phyloP scores from a whole-genome alignment of 2,797 vertebrate genomes.

The Molossus alvarezi region DNA sequence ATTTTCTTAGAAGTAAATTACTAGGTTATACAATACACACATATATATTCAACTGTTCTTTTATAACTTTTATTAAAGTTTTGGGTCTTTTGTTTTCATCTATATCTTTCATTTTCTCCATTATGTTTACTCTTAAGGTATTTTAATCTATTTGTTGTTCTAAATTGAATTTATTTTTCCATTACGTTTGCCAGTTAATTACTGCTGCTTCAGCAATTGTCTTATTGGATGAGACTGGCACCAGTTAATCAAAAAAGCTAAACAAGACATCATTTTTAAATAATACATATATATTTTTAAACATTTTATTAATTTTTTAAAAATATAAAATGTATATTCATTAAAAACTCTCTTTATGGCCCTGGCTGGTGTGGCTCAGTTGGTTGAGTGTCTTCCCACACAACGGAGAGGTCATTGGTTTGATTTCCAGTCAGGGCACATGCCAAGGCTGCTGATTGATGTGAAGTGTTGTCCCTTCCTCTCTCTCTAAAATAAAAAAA shows the following conservation, averaged over 20 bases:
- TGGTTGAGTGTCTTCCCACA: too few species aligned
- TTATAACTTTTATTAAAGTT: not conserved
- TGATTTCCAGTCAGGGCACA: too few species aligned
- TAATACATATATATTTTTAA: constrained; percentile 11
- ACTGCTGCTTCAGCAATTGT: not conserved
- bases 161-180: constrained; percentile 24
- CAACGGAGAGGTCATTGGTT: too few species aligned
- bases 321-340: not conserved
- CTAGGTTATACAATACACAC: not conserved
- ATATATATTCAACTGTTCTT: not conserved
- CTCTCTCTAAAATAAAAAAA: too few species aligned
- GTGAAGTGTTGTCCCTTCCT: too few species aligned
- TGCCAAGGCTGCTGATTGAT: too few species aligned
- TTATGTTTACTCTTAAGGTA: constrained; percentile 16
- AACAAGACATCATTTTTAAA: constrained; percentile 22
- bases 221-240: not conserved
- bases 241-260: not conserved
- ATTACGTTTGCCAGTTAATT: not conserved
- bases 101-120: not conserved
- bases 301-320: constrained; percentile 40
- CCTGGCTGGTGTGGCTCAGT: too few species aligned
- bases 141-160: not conserved
- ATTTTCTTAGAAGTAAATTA: constrained; percentile 38
- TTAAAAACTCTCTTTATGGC: not conserved
- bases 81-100: not conserved